Conservation (phyloP, 2,797 vertebrate species). For the Enteromius argenteus region DNA sequence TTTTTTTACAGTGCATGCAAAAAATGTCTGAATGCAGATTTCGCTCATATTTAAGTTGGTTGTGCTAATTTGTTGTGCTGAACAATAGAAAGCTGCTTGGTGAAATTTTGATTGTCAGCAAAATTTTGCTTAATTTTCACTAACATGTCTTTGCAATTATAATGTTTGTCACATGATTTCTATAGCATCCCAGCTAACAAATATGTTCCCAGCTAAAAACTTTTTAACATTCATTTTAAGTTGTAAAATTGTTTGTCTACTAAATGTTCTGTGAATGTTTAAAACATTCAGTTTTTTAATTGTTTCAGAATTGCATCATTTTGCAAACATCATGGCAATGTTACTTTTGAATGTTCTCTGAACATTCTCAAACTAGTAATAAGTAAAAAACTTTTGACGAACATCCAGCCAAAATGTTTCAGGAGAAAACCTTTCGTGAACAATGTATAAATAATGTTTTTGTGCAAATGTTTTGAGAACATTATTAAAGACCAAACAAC, state of each 20-base stretch:
- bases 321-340: neutral
- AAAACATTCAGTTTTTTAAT: neutral
- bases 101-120: too few relatives aligned
- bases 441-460: neutral
- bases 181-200: neutral
- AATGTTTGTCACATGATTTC: neutral
- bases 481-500: neutral
- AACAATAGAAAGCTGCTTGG: neutral
- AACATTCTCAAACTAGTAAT: neutral
- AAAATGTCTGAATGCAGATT: neutral
- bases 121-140: neutral
- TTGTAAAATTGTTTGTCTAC: neutral
- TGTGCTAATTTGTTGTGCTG: neutral
- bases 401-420: neutral
- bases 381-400: neutral
- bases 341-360: neutral
- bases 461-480: neutral
- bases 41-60: neutral
- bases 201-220: neutral
- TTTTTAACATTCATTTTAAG: neutral
- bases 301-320: neutral
- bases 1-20: neutral
- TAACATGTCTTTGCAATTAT: neutral
- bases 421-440: neutral
- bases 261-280: neutral